A percentile compares a stretch with the other conserved stretches of the same genome.
phyloP scores from a whole-genome alignment of 2,888 invertebrate species.

The Euphydryas editha region DNA sequence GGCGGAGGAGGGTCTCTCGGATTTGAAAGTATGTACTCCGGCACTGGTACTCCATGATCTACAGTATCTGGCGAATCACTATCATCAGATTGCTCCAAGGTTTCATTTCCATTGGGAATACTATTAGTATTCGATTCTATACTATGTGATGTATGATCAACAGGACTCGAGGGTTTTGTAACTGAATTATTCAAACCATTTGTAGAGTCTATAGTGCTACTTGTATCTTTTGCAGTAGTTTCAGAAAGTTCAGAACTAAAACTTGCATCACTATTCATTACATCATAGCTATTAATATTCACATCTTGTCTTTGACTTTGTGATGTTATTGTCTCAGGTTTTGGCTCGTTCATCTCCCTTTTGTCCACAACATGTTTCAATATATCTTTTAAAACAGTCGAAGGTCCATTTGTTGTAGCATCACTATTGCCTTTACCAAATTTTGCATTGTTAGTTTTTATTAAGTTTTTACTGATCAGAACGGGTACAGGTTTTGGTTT shows the following conservation, averaged over 20 bases:
- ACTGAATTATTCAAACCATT: constrained; percentile 60
- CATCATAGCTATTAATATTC: constrained; percentile 53
- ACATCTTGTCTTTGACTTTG: constrained; percentile 49
- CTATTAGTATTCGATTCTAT: constrained; percentile 42
- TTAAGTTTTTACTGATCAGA: constrained; percentile 73
- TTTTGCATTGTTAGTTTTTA: constrained; percentile 66
- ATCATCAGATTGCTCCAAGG: constrained; percentile 64
- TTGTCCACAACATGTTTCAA: constrained; percentile 56
- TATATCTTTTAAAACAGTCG: constrained; percentile 54
- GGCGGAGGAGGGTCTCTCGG: constrained; percentile 52
- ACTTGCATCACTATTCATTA: constrained; percentile 61
- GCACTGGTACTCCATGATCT: constrained; percentile 50
- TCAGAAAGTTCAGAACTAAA: constrained; percentile 58
- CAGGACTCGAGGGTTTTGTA: constrained; percentile 56
- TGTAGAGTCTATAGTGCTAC: constrained; percentile 59
- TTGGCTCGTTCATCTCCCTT: constrained; percentile 60
- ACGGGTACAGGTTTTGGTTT: constrained; percentile 79
- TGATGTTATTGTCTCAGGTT: constrained; percentile 56
- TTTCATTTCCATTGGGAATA: constrained; percentile 69
- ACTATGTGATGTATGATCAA: constrained; percentile 30
- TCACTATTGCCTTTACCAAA: constrained; percentile 60
- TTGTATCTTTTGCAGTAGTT: constrained; percentile 60
- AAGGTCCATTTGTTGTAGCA: constrained; percentile 61
- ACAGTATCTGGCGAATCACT: constrained; percentile 63
- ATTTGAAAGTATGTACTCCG: constrained; percentile 45